Conservation (phyloP, 1,140 invertebrate species). For the Asobara japonica region DNA sequence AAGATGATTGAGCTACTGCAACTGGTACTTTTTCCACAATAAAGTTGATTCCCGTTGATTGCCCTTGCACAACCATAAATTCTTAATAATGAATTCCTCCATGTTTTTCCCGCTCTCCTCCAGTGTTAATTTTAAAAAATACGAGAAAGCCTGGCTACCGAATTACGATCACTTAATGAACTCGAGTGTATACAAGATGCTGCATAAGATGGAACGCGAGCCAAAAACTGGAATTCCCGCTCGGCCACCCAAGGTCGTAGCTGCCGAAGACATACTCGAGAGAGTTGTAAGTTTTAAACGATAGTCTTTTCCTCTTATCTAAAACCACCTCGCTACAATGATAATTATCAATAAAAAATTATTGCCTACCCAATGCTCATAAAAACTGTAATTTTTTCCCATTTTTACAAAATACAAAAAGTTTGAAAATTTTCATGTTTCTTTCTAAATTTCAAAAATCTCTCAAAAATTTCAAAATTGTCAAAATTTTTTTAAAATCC, state of each 20-base stretch:
- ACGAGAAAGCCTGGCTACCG: conserved; percentile 72
- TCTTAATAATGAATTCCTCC: not conserved
- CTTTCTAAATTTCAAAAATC: too few species aligned
- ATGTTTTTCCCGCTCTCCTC: conserved; percentile 24
- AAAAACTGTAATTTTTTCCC: too few species aligned
- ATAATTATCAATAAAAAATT: conserved; percentile 1
- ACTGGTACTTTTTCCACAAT: too few species aligned
- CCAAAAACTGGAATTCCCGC: conserved; percentile 73
- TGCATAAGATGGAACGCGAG: conserved; percentile 76
- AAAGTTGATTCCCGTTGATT: too few species aligned
- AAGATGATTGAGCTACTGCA: too few species aligned
- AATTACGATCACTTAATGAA: conserved; percentile 76
- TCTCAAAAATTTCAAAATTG: too few species aligned
- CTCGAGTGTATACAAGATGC: conserved; percentile 78
- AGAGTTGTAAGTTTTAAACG: conserved; percentile 53
- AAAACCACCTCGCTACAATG: not conserved
- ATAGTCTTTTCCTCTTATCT: conserved; percentile 16
- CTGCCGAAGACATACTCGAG: conserved; percentile 72
- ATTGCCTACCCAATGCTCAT: too few species aligned
- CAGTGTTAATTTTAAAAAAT: conserved; percentile 84
- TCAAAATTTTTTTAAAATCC: too few species aligned
- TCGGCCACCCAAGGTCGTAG: conserved; percentile 71
- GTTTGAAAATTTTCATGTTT: too few species aligned
- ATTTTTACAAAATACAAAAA: too few species aligned
- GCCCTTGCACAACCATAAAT: too few species aligned